Evolutionary conservation across 2,888 invertebrate genomes (phyloP).

Genomic region (Pristionchus exspectatus): DNA sequence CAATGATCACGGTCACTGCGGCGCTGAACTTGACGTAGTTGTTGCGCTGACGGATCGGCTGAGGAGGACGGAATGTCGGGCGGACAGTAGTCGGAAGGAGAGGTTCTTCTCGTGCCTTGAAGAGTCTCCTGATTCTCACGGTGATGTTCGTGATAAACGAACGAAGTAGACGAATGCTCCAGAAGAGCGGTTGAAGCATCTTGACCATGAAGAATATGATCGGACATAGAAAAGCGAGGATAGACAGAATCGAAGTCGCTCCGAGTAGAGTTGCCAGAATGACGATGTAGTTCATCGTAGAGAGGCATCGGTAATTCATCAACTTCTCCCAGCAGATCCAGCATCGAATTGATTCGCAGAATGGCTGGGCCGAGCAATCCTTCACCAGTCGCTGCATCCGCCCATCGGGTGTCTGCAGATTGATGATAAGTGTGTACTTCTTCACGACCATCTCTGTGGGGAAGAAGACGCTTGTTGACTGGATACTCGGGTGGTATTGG

Average conservation of each 20-base stretch:
- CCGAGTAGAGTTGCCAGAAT: not conserved
- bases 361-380: not conserved
- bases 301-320: not conserved
- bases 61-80: not conserved
- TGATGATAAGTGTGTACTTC: conserved; percentile 6
- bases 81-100: not conserved
- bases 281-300: conserved; percentile 14
- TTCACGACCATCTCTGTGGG: conserved; percentile 43
- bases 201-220: not conserved
- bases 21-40: not conserved
- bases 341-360: conserved; percentile 50
- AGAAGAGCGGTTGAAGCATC: not conserved
- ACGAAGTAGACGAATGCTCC: not conserved
- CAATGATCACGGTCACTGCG: not conserved
- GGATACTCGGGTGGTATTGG: conserved; percentile 23
- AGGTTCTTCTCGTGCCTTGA: conserved; percentile 12
- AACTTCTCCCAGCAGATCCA: conserved; percentile 16
- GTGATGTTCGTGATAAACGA: not conserved
- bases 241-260: not conserved
- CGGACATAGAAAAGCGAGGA: not conserved
- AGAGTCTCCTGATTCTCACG: not conserved
- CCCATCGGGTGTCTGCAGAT: conserved; percentile 16
- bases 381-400: not conserved
- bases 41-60: not conserved
- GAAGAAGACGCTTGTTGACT: not conserved